These are phyloP conservation scores for Sitobion miscanthi DNA, from an alignment of 1,140 invertebrate species.

Conservation along the genomic window DNA sequence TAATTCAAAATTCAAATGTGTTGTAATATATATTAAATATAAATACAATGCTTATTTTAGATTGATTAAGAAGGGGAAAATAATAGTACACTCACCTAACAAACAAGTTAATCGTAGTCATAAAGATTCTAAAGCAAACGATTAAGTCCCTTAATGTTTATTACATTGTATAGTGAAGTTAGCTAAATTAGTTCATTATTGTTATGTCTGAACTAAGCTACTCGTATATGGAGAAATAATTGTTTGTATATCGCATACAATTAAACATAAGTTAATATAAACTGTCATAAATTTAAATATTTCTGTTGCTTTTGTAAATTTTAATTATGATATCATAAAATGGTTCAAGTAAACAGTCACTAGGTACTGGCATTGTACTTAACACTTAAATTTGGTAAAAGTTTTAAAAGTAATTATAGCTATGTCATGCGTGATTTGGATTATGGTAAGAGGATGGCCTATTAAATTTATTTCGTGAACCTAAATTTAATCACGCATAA, in stretches of 20 bases:
- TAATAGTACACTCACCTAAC: not conserved
- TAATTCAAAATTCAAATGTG: not conserved
- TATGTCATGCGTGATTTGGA: not conserved
- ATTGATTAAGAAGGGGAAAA: not conserved
- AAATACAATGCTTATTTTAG: not conserved
- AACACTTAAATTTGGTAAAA: not conserved
- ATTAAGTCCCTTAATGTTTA: not conserved
- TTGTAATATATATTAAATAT: not conserved
- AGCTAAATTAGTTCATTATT: not conserved
- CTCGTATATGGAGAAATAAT: not conserved
- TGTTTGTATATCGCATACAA: not conserved
- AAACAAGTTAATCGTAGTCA: not conserved
- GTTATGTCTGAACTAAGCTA: not conserved
- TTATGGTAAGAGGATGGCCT: not conserved
- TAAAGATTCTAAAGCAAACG: not conserved
- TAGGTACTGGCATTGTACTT: no score
- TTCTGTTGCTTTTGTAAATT: not conserved
- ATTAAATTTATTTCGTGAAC: not conserved
- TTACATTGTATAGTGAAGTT: not conserved
- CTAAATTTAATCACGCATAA: not conserved
- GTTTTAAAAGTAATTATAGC: not conserved
- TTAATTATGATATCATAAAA: not conserved
- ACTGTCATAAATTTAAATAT: not conserved
- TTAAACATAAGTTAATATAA: not conserved
- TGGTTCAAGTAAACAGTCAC: not conserved